Conservation (phyloP, 2,113 vertebrate genomes). For the Chloroceryle aenea region DNA sequence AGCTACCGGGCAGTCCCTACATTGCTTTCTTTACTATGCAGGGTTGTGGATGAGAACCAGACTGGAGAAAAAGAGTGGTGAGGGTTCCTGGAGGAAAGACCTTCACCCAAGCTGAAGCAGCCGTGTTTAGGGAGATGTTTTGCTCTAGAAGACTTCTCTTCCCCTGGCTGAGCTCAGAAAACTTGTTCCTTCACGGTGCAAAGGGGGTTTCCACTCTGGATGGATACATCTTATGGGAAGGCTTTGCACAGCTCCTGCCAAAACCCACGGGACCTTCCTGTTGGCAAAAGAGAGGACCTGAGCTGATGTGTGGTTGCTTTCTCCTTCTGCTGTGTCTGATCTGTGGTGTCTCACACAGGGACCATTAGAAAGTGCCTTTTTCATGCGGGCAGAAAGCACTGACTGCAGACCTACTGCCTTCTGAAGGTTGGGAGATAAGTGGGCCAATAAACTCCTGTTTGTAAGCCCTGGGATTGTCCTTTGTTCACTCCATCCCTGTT, state of each 20-base stretch:
- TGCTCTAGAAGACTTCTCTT: background rate
- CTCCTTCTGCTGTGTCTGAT: background rate
- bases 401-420: background rate
- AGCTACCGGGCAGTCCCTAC: background rate
- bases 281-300: background rate
- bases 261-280: background rate
- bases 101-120: background rate
- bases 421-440: background rate
- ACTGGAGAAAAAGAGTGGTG: background rate
- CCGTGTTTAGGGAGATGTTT: background rate
- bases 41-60: background rate
- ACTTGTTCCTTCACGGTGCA: background rate
- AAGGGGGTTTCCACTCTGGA: background rate
- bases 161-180: background rate
- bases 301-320: rapidly evolving
- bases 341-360: background rate
- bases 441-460: background rate
- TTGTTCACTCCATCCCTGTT: background rate
- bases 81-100: background rate
- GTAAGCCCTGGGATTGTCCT: background rate
- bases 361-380: background rate
- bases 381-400: background rate
- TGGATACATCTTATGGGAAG: background rate
- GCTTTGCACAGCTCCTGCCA: background rate
- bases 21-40: rapidly evolving